Percentiles rank a stretch among this genome's conserved stretches.
These are phyloP conservation scores for Sceloporus tristichus DNA, from an alignment of 2,113 vertebrate species.

Conservation along the genomic window DNA sequence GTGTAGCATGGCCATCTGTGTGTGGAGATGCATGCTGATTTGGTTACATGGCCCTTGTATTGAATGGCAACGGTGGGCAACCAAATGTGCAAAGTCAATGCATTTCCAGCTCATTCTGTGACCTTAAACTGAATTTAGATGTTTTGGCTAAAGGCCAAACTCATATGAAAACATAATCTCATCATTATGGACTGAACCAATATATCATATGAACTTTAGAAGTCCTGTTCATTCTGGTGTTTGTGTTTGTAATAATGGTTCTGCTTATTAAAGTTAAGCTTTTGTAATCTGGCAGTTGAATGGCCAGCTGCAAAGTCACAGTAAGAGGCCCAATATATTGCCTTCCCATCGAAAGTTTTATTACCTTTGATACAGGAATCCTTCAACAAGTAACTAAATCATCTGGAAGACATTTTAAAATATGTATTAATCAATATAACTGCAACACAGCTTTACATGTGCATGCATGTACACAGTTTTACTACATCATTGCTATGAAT, in stretches of 20 bases:
- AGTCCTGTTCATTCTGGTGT: not conserved
- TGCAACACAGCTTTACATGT: not conserved
- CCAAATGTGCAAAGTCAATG: too few relatives aligned
- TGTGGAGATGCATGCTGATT: too few relatives aligned
- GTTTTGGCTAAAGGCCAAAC: too few relatives aligned
- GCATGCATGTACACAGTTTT: not conserved
- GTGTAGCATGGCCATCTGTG: too few relatives aligned
- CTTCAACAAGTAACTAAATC: conserved; percentile 2
- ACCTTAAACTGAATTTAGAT: too few relatives aligned
- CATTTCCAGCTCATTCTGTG: too few relatives aligned
- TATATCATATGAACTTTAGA: not conserved
- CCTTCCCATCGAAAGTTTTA: not conserved
- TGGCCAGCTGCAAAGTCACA: not conserved
- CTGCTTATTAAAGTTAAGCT: not conserved
- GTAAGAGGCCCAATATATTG: not conserved
- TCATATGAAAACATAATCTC: too few relatives aligned
- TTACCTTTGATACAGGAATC: not conserved
- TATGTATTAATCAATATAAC: not conserved
- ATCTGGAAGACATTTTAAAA: not conserved
- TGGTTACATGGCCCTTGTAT: too few relatives aligned
- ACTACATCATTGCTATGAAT: too few relatives aligned
- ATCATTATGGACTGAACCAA: too few relatives aligned
- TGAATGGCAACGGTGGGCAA: too few relatives aligned
- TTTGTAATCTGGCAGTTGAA: not conserved
- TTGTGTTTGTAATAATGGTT: not conserved